A percentile compares a stretch with the other conserved stretches of the same genome.
Evolutionary conservation across 2,888 invertebrate species (phyloP).

Genomic region (Anagyrus pseudococci): DNA sequence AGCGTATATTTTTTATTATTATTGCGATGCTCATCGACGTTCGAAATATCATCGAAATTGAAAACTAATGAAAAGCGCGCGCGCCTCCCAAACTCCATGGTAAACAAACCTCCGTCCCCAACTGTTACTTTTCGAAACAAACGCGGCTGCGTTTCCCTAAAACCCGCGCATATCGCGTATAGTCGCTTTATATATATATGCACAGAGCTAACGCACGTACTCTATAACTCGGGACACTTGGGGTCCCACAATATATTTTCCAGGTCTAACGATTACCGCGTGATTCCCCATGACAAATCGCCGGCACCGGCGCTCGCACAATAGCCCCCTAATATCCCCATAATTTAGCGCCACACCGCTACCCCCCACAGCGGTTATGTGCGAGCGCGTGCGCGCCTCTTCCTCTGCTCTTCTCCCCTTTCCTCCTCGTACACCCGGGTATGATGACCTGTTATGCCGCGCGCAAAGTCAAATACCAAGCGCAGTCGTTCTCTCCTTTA

Average conservation of each 20-base stretch:
- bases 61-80: no score
- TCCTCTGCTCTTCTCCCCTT: neutral
- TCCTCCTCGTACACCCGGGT: conserved; percentile 24
- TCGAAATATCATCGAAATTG: no score
- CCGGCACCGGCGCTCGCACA: conserved; percentile 41
- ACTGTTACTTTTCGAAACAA: no score
- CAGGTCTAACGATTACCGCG: conserved; percentile 27
- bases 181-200: no score
- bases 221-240: no score
- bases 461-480: conserved; percentile 43
- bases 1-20: no score
- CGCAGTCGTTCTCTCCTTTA: conserved; percentile 18
- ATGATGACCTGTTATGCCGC: conserved; percentile 35
- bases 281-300: conserved; percentile 51
- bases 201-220: no score
- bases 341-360: conserved; percentile 49
- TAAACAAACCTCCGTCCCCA: no score
- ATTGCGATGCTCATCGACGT: no score
- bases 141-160: no score
- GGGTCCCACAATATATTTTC: neutral
- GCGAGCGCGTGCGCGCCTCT: conserved; percentile 34
- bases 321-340: conserved; percentile 50
- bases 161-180: no score
- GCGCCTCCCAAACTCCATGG: no score
- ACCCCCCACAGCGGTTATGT: conserved; percentile 16